Base-by-base conservation (phyloP, 1,140 invertebrate genomes). In the Brachionus sp. region DNA sequence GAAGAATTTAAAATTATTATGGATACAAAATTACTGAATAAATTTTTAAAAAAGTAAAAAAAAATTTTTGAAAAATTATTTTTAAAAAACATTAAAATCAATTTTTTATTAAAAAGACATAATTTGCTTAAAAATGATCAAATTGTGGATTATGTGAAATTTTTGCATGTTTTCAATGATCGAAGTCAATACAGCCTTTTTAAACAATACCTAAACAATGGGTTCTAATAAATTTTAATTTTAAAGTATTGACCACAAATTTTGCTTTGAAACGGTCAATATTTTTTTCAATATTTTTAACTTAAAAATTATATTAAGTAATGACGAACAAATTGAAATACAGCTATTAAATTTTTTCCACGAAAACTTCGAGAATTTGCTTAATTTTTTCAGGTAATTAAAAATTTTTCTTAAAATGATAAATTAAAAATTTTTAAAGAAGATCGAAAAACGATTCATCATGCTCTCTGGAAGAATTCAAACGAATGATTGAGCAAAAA, bases 31-130 rank as follows among this genome's bases (percentile, higher is more conserved):
- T 19, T 35, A 10, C 9, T 80, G n/a, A 62, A 35, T 23, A 13
- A 37, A 23, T 44, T 80, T 62, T 66, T 80, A 16, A 80, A 80
- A 62, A 80, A 57, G 77, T 80, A 80, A 25, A 73, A 35, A 35
- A 16, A 33, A 33, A 35, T n/a, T n/a, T n/a, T n/a, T 33, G 25
- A 13, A 66, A 66, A 33, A 9, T 66, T 66, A 12, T 29, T 66
- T 33, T 19, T 25, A 4, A 29, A 70, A 12, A 70, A 13, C 3
- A 37, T 70, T 70, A 37, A 66, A 66, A 33, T 23, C 37, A 66
- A 66, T 35, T 39, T 50, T 77, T 46, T 77, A 37, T 77, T 46
- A 6, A 23, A 19, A 77, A 78, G 77, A 19, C 35, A 80, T 35
- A n/a, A 37, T 4, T 62, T 80, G 13, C 23, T 80, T 12, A 80